A percentile compares a stretch with the other conserved stretches of the same genome.
These are phyloP conservation scores for Ceratina japonica DNA, from an alignment of 1,140 invertebrate genomes.

Conservation along the genomic window DNA sequence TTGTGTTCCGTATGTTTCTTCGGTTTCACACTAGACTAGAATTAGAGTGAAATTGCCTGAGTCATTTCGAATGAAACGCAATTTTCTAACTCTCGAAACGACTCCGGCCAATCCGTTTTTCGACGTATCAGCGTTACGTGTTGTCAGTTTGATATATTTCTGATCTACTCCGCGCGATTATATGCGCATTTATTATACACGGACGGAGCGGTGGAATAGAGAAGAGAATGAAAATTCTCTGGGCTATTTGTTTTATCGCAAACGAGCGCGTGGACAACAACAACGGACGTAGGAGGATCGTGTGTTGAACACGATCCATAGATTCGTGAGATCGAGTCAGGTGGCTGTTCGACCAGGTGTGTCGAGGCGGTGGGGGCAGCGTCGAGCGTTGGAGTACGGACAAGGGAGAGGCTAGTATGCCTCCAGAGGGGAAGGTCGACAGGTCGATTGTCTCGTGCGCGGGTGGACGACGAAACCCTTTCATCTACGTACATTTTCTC, in stretches of 20 bases:
- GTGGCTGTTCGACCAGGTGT: conserved; percentile 65
- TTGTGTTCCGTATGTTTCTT: conserved; percentile 6
- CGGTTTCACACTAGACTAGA: conserved; percentile 1
- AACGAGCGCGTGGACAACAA: not conserved
- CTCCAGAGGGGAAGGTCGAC: conserved; percentile 60
- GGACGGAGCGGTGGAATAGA: too few relatives aligned
- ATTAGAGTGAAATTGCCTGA: conserved; percentile 31
- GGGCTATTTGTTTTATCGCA: not conserved
- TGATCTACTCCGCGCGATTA: not conserved
- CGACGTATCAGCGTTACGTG: not conserved
- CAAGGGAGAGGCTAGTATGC: conserved; percentile 60
- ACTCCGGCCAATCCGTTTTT: conserved; percentile 2
- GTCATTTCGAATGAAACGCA: conserved; percentile 17
- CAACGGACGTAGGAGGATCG: conserved; percentile 10
- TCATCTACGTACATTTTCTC: not conserved
- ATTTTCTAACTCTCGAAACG: conserved; percentile 36
- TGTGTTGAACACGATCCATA: conserved; percentile 39
- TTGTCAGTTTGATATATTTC: not conserved
- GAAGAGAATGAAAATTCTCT: not conserved
- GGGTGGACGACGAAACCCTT: not conserved
- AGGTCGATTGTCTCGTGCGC: conserved; percentile 57
- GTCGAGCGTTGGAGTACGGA: conserved; percentile 32
- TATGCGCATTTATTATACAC: too few relatives aligned
- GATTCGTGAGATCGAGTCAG: conserved; percentile 63
- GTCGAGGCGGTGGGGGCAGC: conserved; percentile 52